Conservation (phyloP, 1,140 invertebrate species). For the Atopsyche davidsoni region DNA sequence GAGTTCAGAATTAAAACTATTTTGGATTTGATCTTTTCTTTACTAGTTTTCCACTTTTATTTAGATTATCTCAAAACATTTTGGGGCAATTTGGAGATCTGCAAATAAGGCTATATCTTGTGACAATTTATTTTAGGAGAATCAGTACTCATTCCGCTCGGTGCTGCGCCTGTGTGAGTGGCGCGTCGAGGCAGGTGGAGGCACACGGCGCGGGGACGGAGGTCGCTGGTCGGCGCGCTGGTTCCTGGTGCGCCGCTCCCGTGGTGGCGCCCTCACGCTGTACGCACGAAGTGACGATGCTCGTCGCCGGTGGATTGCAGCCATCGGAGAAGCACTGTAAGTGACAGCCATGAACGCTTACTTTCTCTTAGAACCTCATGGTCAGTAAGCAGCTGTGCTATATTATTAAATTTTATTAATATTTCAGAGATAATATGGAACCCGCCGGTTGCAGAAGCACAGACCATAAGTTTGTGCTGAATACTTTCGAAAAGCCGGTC, state of each 20-base stretch:
- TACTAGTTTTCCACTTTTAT: neutral
- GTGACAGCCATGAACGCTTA: too few relatives aligned
- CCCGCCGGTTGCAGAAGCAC: conserved; percentile 70
- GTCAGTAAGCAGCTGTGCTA: too few relatives aligned
- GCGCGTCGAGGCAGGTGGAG: conserved; percentile 73
- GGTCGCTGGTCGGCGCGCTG: conserved; percentile 76
- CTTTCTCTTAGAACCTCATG: too few relatives aligned
- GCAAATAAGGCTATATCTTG: neutral
- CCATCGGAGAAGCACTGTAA: conserved; percentile 86
- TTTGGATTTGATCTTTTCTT: neutral
- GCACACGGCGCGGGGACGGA: conserved; percentile 58
- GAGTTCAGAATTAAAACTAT: conserved; percentile 36
- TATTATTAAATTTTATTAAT: conserved; percentile 9
- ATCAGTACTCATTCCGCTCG: conserved; percentile 88
- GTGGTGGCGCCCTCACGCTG: conserved; percentile 80
- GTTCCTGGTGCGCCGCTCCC: conserved; percentile 75
- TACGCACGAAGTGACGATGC: conserved; percentile 84
- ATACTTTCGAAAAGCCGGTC: conserved; percentile 77
- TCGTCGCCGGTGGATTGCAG: conserved; percentile 86
- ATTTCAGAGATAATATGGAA: conserved; percentile 77
- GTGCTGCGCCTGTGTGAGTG: conserved; percentile 80
- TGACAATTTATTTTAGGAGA: conserved; percentile 55
- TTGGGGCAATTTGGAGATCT: neutral
- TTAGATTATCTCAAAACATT: neutral
- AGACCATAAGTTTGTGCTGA: conserved; percentile 81